Base-by-base conservation (phyloP, 2,888 invertebrate genomes). In the Tricholauxania praeusta region DNA sequence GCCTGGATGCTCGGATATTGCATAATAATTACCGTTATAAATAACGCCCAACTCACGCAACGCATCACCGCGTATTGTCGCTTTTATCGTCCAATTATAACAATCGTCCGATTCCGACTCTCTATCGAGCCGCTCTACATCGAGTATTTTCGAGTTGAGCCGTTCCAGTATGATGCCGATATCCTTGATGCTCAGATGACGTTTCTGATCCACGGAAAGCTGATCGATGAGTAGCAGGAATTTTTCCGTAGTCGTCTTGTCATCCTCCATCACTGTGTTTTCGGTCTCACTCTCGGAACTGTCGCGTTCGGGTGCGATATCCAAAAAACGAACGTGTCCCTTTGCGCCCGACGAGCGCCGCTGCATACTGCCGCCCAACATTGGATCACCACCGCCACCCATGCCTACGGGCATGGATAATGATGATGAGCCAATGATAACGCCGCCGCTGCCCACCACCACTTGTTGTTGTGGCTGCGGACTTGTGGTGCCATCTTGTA, bases 51-150 rank as follows among this genome's bases (percentile, higher is more conserved):
- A 90, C 88, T 97, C 96, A 73, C 96, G 91, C 82, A 97, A 89
- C 81, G 95, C 94, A 88, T 96, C 96, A 69, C 97, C 97, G 76
- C 96, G 91, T 85, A 97, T 96, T 81, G 96, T 95, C 82, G 97
- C 97, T 89, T 96, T 96, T 89, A 97, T 97, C 88, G 96, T 96
- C 97, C 97, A 97, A 89, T 96, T 96, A 90, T 96, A 96, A 87
- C 96, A 96, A 88, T 96, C 96, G 88, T 95, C 95, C 87, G 95
- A 95, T 88, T 96, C 96, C 81, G 94, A 94, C 87, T 97, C 96
- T 74, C 97, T 91, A 87, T 96, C 96, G 80, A 97, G 89, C 79
- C 96, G 91, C 89, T 97, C 96, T 80, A 97, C 96, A 89, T 97
- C 97, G 78, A 97, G 90, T 82, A 97, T 97, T 89, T 96, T 97